phyloP scores from a whole-genome alignment of 2,113 vertebrate genomes.

The Trachemys scripta region DNA sequence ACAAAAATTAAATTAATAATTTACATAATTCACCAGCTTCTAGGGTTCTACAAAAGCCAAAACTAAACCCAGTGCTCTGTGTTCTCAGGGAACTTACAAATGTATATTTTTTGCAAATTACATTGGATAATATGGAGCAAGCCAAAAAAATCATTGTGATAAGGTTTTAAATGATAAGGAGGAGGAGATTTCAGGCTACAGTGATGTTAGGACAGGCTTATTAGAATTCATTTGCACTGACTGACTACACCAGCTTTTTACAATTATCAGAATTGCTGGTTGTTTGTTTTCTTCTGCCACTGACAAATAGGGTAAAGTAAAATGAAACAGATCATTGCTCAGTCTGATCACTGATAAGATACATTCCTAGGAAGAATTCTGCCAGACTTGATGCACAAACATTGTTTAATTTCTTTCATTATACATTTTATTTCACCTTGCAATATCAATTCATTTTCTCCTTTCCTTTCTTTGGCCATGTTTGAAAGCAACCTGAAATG shows the following conservation, averaged over 20 bases:
- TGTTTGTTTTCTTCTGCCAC: slow-evolving; percentile 80
- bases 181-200: slow-evolving; percentile 42
- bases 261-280: slow-evolving; percentile 58
- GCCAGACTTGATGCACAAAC: slow-evolving; percentile 47
- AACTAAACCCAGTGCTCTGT: background rate
- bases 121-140: slow-evolving; percentile 25
- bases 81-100: background rate
- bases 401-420: slow-evolving; percentile 51
- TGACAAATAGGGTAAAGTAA: slow-evolving; percentile 72
- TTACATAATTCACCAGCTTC: background rate
- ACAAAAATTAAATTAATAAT: background rate
- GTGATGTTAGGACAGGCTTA: slow-evolving; percentile 50
- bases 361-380: slow-evolving; percentile 66
- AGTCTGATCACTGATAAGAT: slow-evolving; percentile 72
- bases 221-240: slow-evolving; percentile 66
- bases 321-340: slow-evolving; percentile 69
- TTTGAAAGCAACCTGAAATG: slow-evolving; percentile 62
- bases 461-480: slow-evolving; percentile 40
- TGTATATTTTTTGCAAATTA: background rate
- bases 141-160: slow-evolving; percentile 15
- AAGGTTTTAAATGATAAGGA: slow-evolving; percentile 15
- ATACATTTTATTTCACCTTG: slow-evolving; percentile 52
- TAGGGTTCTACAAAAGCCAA: background rate
- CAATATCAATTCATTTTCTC: slow-evolving; percentile 64
- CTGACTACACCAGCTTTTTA: slow-evolving; percentile 66